Conservation (phyloP, 2,888 invertebrate species). For the Megaustenia siamemsis region DNA sequence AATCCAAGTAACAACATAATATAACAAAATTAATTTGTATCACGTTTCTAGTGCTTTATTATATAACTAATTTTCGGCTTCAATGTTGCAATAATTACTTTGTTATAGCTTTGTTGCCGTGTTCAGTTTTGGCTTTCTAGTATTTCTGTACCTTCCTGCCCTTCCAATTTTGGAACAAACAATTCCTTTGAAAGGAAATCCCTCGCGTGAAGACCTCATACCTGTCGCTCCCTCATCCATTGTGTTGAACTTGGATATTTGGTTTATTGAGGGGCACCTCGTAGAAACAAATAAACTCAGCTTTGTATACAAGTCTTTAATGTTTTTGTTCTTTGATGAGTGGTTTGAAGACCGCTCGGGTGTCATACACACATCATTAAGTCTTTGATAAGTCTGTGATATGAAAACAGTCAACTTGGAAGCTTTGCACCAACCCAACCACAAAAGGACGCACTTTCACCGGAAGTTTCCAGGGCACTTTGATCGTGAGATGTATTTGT, state of each 20-base stretch:
- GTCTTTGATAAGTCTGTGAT: conserved; percentile 34
- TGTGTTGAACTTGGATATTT: background rate
- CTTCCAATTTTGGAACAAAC: conserved; percentile 3
- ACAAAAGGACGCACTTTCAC: background rate
- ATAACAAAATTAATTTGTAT: too few relatives aligned
- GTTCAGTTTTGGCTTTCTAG: background rate
- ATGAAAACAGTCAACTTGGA: conserved; percentile 21
- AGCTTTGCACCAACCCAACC: conserved; percentile 7
- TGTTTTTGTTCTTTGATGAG: conserved; percentile 8
- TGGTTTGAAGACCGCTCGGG: conserved; percentile 20
- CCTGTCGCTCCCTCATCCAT: background rate
- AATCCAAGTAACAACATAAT: too few relatives aligned
- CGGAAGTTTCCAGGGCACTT: conserved; percentile 31
- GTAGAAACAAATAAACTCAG: conserved; percentile 14
- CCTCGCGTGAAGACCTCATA: background rate
- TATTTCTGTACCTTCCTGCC: background rate
- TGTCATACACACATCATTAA: conserved; percentile 20
- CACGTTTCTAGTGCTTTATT: too few relatives aligned
- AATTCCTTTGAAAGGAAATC: conserved; percentile 23
- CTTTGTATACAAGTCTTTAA: conserved; percentile 32
- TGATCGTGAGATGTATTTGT: background rate
- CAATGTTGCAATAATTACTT: too few relatives aligned
- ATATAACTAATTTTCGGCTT: too few relatives aligned
- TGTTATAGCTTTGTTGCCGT: too few relatives aligned
- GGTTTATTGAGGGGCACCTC: background rate